A percentile compares a stretch with the other conserved stretches of the same genome.
Evolutionary conservation across 2,113 vertebrate species (phyloP).

Genomic region (Apeltes quadracus): DNA sequence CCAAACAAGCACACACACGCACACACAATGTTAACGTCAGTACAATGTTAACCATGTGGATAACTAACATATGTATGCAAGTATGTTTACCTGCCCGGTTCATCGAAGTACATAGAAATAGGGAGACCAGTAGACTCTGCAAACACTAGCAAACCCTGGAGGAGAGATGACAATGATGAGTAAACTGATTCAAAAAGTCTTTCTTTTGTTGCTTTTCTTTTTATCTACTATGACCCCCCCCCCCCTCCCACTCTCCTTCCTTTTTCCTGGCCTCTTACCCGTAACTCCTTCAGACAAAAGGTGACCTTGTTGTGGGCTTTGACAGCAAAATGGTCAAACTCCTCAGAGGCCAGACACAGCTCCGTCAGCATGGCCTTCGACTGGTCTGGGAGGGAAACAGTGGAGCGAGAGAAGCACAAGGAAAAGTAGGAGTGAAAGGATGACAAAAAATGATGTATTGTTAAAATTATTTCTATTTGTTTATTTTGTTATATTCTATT

Average conservation of each 20-base stretch:
- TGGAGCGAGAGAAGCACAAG: neutral
- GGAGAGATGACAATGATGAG: neutral
- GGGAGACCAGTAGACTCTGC: slow-evolving; percentile 88
- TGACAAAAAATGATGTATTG: neutral
- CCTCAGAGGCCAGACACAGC: slow-evolving; percentile 85
- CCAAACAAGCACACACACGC: slow-evolving; percentile 28
- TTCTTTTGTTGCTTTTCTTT: neutral
- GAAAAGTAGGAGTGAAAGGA: neutral
- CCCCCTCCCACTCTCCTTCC: too few relatives aligned
- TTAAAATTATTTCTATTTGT: neutral
- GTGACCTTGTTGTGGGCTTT: slow-evolving; percentile 82
- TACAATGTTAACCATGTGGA: neutral
- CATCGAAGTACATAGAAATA: slow-evolving; percentile 86
- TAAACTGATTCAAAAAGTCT: neutral
- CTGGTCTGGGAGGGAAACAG: slow-evolving; percentile 59
- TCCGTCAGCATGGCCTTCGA: slow-evolving; percentile 89
- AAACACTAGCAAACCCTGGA: slow-evolving; percentile 89
- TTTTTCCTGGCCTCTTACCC: slow-evolving; percentile 77
- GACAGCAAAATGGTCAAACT: slow-evolving; percentile 85
- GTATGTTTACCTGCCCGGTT: slow-evolving; percentile 84
- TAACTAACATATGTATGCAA: neutral
- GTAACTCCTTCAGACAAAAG: slow-evolving; percentile 93
- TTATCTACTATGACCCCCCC: too few relatives aligned
- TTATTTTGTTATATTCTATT: neutral
- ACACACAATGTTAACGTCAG: slow-evolving; percentile 9